A percentile compares a stretch with the other conserved stretches of the same genome.
phyloP scores from a whole-genome alignment of 2,797 vertebrate genomes.

The Malacoraja senta region DNA sequence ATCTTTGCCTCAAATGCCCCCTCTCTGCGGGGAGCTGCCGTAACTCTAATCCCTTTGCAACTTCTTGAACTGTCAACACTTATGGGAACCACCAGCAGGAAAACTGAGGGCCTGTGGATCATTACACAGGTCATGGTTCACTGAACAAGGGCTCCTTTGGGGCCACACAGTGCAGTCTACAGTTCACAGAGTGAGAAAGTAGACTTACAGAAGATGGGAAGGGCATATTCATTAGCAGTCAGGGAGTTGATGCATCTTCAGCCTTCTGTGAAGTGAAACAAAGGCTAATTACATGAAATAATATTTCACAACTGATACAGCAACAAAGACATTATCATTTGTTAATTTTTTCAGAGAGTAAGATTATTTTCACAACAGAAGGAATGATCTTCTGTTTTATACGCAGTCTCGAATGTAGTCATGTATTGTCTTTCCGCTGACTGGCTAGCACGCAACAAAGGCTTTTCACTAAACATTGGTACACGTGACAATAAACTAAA shows the following conservation, averaged over 20 bases:
- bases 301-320: not conserved
- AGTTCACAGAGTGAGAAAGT: not conserved
- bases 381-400: not conserved
- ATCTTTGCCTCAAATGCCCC: not conserved
- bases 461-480: no score
- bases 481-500: no score
- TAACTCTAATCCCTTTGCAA: slow-evolving; percentile 1
- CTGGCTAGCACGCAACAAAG: no score
- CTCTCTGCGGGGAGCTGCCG: slow-evolving; percentile 5
- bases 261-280: not conserved
- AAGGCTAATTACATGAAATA: not conserved
- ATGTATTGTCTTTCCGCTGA: no score
- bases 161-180: not conserved
- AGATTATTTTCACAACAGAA: not conserved
- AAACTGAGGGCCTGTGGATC: not conserved
- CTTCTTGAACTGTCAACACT: slow-evolving; percentile 26
- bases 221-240: no score
- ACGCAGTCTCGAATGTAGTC: not conserved
- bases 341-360: not conserved
- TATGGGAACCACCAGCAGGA: slow-evolving; percentile 12
- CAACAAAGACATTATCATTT: not conserved
- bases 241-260: not conserved
- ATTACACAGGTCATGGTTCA: slow-evolving; percentile 10
- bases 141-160: not conserved
- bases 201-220: not conserved